These are phyloP conservation scores for Octopus bimaculoides DNA, from an alignment of 1,140 invertebrate genomes.

Conservation along the genomic window DNA sequence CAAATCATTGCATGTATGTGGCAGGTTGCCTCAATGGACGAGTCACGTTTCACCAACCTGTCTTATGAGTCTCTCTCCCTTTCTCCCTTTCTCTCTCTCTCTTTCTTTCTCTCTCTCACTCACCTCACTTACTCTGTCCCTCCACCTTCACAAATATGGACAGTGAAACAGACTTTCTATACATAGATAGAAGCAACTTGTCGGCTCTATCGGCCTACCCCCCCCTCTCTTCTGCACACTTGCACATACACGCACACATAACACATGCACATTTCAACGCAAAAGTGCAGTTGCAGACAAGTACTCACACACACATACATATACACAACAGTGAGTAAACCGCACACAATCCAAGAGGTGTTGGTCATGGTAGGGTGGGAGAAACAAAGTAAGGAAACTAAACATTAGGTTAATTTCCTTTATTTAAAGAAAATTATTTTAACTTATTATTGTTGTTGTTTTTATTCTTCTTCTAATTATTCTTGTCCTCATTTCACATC, in stretches of 20 bases:
- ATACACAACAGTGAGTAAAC: neutral
- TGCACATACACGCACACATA: neutral
- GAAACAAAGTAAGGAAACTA: too few relatives aligned
- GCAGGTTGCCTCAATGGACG: conserved; percentile 84
- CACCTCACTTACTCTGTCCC: conserved; percentile 15
- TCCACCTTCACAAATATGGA: conserved; percentile 13
- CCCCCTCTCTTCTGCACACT: neutral
- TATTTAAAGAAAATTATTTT: too few relatives aligned
- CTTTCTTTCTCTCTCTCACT: conserved; percentile 15
- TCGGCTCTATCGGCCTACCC: neutral
- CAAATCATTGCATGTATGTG: conserved; percentile 77
- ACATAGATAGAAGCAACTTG: neutral
- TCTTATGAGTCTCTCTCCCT: conserved; percentile 57
- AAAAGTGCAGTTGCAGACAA: neutral
- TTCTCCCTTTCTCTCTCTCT: conserved; percentile 14
- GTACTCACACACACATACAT: neutral
- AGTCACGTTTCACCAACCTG: conserved; percentile 86
- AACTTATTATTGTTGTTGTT: too few relatives aligned
- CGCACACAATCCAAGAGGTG: too few relatives aligned
- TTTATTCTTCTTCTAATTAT: too few relatives aligned
- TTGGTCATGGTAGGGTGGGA: too few relatives aligned
- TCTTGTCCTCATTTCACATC: too few relatives aligned
- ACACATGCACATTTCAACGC: neutral
- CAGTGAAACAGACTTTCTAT: conserved; percentile 5
- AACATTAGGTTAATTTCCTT: too few relatives aligned